Evolutionary conservation across 2,113 vertebrate species (phyloP).

Genomic region (Lanius ludovicianus): DNA sequence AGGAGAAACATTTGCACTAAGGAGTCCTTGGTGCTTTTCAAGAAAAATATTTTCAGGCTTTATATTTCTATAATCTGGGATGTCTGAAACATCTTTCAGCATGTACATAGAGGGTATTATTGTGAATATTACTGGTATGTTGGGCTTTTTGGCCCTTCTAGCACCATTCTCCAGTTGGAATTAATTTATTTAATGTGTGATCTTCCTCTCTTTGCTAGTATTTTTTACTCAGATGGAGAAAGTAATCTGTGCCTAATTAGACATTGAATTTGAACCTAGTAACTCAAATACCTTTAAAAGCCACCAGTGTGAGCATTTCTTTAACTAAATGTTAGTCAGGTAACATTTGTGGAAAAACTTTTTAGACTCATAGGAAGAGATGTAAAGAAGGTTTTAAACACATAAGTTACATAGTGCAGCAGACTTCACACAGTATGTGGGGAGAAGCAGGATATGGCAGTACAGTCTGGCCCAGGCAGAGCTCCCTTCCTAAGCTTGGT

Average conservation of each 20-base stretch:
- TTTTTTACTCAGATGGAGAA: neutral
- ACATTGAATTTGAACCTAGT: neutral
- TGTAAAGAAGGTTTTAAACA: neutral
- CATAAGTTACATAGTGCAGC: rapidly evolving
- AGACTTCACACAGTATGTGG: neutral
- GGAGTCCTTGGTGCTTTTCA: neutral
- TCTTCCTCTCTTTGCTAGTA: neutral
- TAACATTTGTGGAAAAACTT: neutral
- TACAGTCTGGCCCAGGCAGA: neutral
- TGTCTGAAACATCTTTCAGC: neutral
- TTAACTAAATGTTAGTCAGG: neutral
- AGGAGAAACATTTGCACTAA: neutral
- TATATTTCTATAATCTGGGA: neutral
- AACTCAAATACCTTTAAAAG: neutral
- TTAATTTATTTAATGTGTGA: neutral
- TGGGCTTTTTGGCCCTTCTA: neutral
- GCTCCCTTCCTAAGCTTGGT: neutral
- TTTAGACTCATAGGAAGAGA: neutral
- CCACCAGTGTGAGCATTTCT: neutral
- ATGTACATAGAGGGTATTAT: neutral
- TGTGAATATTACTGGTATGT: neutral
- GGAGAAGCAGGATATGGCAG: neutral
- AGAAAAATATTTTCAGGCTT: constrained; percentile 6
- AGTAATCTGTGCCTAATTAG: neutral
- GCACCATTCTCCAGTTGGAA: neutral